Conservation (phyloP, 2,888 invertebrate species). For the Lochmaea crataegi region DNA sequence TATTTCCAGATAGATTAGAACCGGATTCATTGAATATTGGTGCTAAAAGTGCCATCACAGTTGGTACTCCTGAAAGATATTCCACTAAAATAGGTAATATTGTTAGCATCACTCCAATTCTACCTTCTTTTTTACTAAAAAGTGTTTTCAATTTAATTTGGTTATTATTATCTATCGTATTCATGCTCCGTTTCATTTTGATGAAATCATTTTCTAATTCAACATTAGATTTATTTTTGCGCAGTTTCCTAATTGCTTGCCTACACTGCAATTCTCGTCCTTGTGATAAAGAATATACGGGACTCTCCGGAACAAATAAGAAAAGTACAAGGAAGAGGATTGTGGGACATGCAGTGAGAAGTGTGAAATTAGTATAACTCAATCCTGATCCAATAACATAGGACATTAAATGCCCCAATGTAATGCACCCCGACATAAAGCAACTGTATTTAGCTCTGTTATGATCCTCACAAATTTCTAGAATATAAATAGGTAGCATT, state of each 20-base stretch:
- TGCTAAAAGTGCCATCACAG: constrained; percentile 27
- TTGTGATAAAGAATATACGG: not conserved
- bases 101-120: constrained; percentile 43
- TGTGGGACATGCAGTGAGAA: constrained; percentile 9
- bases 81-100: constrained; percentile 11
- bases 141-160: not conserved
- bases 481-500: constrained; percentile 23
- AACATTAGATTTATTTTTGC: constrained; percentile 23
- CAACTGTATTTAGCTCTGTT: constrained; percentile 37
- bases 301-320: not conserved
- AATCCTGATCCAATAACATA: constrained; percentile 28
- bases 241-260: constrained; percentile 16
- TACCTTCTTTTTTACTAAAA: constrained; percentile 7
- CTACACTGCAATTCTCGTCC: constrained; percentile 6
- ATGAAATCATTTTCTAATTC: constrained; percentile 30
- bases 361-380: constrained; percentile 16
- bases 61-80: constrained; percentile 28
- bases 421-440: constrained; percentile 17
- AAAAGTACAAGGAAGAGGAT: constrained; percentile 5
- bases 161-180: not conserved
- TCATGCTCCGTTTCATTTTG: not conserved
- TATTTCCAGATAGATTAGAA: constrained; percentile 63
- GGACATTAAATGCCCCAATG: constrained; percentile 28
- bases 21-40: constrained; percentile 33
- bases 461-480: constrained; percentile 37